phyloP scores from a whole-genome alignment of 2,888 invertebrate genomes.

The Macrosiphum euphorbiae region DNA sequence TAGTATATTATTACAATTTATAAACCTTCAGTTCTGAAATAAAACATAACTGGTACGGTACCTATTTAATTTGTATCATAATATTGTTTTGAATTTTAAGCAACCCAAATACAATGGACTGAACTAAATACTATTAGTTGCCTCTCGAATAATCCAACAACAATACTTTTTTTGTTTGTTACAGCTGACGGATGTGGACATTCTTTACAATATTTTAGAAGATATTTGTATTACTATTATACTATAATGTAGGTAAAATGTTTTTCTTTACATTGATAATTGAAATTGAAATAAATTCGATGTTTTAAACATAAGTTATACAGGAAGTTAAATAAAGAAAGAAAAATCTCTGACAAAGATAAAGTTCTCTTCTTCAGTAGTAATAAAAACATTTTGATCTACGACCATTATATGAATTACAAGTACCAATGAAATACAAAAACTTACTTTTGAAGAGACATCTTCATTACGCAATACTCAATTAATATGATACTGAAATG shows the following conservation, averaged over 20 bases:
- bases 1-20: background rate
- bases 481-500: background rate
- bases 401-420: background rate
- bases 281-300: background rate
- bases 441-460: background rate
- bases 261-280: background rate
- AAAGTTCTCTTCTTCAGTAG: background rate
- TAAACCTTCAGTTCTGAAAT: background rate
- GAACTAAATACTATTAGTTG: background rate
- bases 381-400: background rate
- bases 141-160: background rate
- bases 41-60: background rate
- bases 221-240: background rate
- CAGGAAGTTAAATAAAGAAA: background rate
- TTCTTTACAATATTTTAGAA: background rate
- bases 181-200: background rate
- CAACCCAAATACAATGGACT: background rate
- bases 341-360: background rate
- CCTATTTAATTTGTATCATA: background rate
- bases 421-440: background rate
- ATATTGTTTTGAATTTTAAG: background rate
- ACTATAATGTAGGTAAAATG: background rate
- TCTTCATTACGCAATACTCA: background rate
- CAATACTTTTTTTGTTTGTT: background rate
- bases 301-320: background rate